Percentiles rank a stretch among this genome's conserved stretches.
Conservation (phyloP, 2,888 invertebrate species). For the Nysson spinosus region DNA sequence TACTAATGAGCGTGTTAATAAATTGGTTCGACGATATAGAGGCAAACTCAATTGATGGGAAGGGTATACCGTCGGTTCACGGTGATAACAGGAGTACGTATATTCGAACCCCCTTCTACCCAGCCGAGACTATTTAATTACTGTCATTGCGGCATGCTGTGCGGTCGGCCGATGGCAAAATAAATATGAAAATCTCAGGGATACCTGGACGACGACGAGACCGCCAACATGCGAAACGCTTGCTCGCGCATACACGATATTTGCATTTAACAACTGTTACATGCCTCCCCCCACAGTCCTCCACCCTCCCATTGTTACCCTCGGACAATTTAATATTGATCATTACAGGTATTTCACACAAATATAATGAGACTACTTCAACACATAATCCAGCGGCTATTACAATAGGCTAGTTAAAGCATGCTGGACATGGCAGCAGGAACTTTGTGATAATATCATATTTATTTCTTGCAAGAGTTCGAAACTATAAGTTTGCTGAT, state of each 20-base stretch:
- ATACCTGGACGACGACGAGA: slow-evolving; percentile 14
- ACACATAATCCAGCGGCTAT: background rate
- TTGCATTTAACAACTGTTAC: slow-evolving; percentile 51
- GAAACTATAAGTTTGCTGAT: too few species aligned
- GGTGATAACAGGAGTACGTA: slow-evolving; percentile 9
- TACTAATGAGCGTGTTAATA: too few species aligned
- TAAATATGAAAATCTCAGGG: slow-evolving; percentile 55
- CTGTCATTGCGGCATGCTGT: slow-evolving; percentile 10
- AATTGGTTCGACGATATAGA: background rate
- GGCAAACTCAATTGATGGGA: background rate
- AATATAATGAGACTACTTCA: slow-evolving; percentile 25
- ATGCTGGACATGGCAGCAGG: too few species aligned
- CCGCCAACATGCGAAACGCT: slow-evolving; percentile 34
- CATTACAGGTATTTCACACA: slow-evolving; percentile 36
- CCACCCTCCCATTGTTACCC: slow-evolving; percentile 23
- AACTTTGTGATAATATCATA: too few species aligned
- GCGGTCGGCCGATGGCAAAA: slow-evolving; percentile 37
- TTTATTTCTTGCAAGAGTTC: too few species aligned
- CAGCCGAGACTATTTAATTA: slow-evolving; percentile 30
- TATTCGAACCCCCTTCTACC: slow-evolving; percentile 10
- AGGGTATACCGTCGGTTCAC: background rate
- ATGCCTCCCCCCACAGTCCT: slow-evolving; percentile 6
- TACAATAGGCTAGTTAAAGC: too few species aligned
- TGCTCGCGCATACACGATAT: slow-evolving; percentile 25
- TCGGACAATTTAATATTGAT: slow-evolving; percentile 46